Evolutionary conservation across 2,888 invertebrate species (phyloP).

Genomic region (Campoplex capitator): DNA sequence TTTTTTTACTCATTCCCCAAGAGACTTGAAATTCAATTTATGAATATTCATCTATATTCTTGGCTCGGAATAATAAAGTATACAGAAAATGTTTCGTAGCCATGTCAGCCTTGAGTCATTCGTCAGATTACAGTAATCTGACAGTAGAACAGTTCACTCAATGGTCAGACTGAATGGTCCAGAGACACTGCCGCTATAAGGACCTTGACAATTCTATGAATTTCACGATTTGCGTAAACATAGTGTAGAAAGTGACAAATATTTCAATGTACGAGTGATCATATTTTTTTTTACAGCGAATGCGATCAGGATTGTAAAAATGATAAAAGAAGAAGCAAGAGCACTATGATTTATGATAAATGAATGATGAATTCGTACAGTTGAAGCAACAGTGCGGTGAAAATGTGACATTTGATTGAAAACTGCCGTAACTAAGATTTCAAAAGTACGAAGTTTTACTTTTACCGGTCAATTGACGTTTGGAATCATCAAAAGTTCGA

Average conservation of each 20-base stretch:
- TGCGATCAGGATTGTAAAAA: slow-evolving; percentile 32
- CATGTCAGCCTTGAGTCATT: slow-evolving; percentile 57
- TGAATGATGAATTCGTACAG: slow-evolving; percentile 19
- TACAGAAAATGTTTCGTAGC: slow-evolving; percentile 21
- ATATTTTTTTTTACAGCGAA: slow-evolving; percentile 1
- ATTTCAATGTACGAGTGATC: slow-evolving; percentile 8
- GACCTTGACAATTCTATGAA: slow-evolving; percentile 54
- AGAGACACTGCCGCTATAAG: slow-evolving; percentile 22
- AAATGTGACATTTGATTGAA: background rate
- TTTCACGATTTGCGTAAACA: slow-evolving; percentile 28
- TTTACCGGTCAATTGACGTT: background rate
- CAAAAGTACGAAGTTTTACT: no score
- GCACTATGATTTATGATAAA: background rate
- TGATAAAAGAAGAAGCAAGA: slow-evolving; percentile 22
- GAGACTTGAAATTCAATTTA: background rate
- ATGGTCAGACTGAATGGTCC: slow-evolving; percentile 56
- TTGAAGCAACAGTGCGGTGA: slow-evolving; percentile 33
- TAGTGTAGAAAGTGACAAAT: slow-evolving; percentile 38
- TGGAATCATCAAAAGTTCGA: background rate
- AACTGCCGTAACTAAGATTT: background rate
- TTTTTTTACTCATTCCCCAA: background rate
- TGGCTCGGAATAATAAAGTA: slow-evolving; percentile 1
- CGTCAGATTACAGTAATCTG: slow-evolving; percentile 57
- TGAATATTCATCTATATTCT: slow-evolving; percentile 13
- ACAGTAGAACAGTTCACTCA: slow-evolving; percentile 61